phyloP scores from a whole-genome alignment of 2,113 vertebrate genomes.

The Nothobranchius kuhntae region DNA sequence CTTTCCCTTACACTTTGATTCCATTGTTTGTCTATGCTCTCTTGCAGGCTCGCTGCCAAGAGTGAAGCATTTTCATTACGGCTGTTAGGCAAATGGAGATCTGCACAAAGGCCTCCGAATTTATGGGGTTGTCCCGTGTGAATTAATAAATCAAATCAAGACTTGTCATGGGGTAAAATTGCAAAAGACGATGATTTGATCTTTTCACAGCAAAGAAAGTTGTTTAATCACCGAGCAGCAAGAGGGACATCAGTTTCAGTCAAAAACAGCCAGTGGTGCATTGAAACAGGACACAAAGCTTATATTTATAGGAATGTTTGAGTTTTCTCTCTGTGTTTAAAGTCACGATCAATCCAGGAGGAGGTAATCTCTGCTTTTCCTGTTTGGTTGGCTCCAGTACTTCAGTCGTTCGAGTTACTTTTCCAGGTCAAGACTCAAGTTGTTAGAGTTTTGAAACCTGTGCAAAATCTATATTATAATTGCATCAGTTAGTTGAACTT shows the following conservation, averaged over 20 bases:
- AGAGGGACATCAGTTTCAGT: slow-evolving; percentile 42
- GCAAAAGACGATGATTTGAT: slow-evolving; percentile 63
- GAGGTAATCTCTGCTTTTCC: too few relatives aligned
- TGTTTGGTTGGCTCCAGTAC: too few relatives aligned
- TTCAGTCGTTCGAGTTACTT: background rate
- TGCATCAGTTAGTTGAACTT: background rate
- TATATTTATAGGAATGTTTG: too few relatives aligned
- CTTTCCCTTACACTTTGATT: background rate
- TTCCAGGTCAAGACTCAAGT: slow-evolving; percentile 9
- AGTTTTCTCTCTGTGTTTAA: too few relatives aligned
- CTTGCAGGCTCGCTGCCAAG: slow-evolving; percentile 19
- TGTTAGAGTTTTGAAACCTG: slow-evolving; percentile 9
- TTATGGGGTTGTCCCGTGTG: slow-evolving; percentile 33
- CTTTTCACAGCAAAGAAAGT: slow-evolving; percentile 35
- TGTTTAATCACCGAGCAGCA: slow-evolving; percentile 39
- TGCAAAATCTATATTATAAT: background rate
- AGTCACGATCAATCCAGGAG: too few relatives aligned
- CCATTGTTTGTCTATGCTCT: slow-evolving; percentile 6
- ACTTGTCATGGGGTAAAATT: slow-evolving; percentile 11
- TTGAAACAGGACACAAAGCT: background rate
- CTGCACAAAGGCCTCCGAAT: slow-evolving; percentile 8
- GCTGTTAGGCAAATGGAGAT: slow-evolving; percentile 30
- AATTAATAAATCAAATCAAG: slow-evolving; percentile 54
- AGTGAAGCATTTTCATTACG: slow-evolving; percentile 43
- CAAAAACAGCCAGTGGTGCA: slow-evolving; percentile 26